A percentile compares a stretch with the other conserved stretches of the same genome.
Conservation (phyloP, 2,888 invertebrate species). For the Mythimna albipuncta region DNA sequence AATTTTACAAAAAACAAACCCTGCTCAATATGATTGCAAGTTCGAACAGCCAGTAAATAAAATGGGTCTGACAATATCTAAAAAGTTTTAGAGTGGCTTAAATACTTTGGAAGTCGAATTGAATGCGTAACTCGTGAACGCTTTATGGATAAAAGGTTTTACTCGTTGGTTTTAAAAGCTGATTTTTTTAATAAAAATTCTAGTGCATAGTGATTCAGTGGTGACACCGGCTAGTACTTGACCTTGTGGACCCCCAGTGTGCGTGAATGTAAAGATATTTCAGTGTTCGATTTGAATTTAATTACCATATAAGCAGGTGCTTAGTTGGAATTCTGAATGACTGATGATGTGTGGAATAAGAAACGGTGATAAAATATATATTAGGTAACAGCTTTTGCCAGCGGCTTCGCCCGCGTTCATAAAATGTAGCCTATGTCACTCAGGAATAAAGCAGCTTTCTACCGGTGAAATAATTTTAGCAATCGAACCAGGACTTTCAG, state of each 20-base stretch:
- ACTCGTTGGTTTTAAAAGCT: conserved; percentile 1
- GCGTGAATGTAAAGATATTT: neutral
- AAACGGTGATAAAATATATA: neutral
- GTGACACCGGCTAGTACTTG: conserved; percentile 4
- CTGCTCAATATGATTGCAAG: conserved; percentile 18
- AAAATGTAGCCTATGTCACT: no score
- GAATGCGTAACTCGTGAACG: conserved; percentile 35
- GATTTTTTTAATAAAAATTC: conserved; percentile 34
- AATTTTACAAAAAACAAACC: conserved; percentile 6
- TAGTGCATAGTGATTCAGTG: conserved; percentile 15
- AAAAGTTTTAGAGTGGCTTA: conserved; percentile 36
- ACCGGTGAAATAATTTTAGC: no score
- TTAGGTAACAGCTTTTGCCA: no score
- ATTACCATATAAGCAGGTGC: neutral
- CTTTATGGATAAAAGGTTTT: conserved; percentile 42
- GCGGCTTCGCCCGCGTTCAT: no score
- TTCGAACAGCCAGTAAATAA: neutral
- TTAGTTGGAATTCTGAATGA: neutral
- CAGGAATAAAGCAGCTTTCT: no score
- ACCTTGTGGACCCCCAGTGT: neutral
- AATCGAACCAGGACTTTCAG: no score
- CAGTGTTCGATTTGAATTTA: neutral
- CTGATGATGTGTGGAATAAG: neutral
- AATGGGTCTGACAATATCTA: conserved; percentile 16
- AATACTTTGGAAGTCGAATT: conserved; percentile 52